Evolutionary conservation across 2,113 vertebrate genomes (phyloP).

Genomic region (Rhadina sibilatrix): DNA sequence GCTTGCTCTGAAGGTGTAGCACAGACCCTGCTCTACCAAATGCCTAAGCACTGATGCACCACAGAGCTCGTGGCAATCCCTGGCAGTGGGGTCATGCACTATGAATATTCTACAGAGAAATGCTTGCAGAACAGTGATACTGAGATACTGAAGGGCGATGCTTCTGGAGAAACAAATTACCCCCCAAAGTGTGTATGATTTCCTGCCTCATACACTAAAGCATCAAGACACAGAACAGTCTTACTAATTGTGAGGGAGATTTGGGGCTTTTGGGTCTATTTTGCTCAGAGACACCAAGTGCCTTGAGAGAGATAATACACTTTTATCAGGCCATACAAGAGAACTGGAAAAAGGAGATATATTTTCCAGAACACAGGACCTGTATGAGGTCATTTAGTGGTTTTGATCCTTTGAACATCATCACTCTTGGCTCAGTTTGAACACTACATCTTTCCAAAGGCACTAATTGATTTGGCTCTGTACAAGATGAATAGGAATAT

Average conservation of each 20-base stretch:
- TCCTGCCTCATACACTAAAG: neutral
- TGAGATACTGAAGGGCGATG: neutral
- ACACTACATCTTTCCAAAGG: constrained; percentile 34
- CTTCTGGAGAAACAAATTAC: neutral
- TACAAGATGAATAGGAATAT: neutral
- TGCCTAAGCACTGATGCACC: neutral
- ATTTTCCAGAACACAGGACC: constrained; percentile 11
- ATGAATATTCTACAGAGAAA: neutral
- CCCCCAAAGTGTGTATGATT: neutral
- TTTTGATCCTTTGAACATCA: constrained; percentile 32
- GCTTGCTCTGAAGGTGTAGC: neutral
- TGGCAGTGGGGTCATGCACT: neutral
- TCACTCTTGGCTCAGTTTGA: constrained; percentile 28
- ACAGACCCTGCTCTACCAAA: neutral
- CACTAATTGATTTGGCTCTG: constrained; percentile 42
- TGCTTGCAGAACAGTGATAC: neutral
- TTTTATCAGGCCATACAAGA: neutral
- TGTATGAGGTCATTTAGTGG: constrained; percentile 32
- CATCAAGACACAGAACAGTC: neutral
- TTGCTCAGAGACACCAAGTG: neutral
- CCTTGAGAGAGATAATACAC: neutral
- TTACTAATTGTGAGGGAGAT: neutral
- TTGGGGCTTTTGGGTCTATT: neutral
- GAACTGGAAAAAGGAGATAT: neutral
- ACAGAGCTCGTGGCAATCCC: neutral